Evolutionary conservation across 2,113 vertebrate genomes (phyloP), one percentile per base, ranked within the genome.

Genomic region (Psammodynastes pulverulentus): DNA sequence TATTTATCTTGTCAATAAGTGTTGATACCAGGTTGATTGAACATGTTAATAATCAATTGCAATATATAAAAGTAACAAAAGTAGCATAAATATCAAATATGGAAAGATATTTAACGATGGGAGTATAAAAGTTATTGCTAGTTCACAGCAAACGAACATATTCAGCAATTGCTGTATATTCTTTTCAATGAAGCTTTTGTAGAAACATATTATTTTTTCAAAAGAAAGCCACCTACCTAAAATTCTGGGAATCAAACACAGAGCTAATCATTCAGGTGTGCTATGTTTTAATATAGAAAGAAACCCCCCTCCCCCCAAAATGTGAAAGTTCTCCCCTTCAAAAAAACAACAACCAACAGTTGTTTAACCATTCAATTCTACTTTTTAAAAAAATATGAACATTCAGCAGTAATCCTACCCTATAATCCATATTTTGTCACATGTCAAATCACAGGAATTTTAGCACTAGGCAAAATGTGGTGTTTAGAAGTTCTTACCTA

Each of bases 401-500:
- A 94, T 39, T 72, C 53, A 95, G 0, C 7, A 15, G 0, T 19
- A 90, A 10, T 10, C 54, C n/a, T 90, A 56, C 29, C 4, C 34
- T 48, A 0, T 84, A 43, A 93, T 91, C 91, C 72, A 90, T 26
- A 0, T 0, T 4, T n/a, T 0, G 13, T 23, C 39, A 12, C 1
- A 34, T 34, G 13, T 51, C 88, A 51, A 9, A 88, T 34, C 58
- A 29, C 24, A 58, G 5, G 4, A 26, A 13, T 17, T n/a, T 67
- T n/a, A 90, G 46, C 2, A 45, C 23, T 39, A 26, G 3, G 24
- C 10, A 85, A 29, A 67, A 89, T 24, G 9, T 86, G 12, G 29
- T 86, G 62, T 49, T 67, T 17, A 15, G 48, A 52, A 23, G 49
- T 43, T 97, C 98, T 96, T 98, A 99, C 99, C 99, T 95, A 99